Conservation (phyloP, 2,113 vertebrate genomes). For the Beaufortia kweichowensis region DNA sequence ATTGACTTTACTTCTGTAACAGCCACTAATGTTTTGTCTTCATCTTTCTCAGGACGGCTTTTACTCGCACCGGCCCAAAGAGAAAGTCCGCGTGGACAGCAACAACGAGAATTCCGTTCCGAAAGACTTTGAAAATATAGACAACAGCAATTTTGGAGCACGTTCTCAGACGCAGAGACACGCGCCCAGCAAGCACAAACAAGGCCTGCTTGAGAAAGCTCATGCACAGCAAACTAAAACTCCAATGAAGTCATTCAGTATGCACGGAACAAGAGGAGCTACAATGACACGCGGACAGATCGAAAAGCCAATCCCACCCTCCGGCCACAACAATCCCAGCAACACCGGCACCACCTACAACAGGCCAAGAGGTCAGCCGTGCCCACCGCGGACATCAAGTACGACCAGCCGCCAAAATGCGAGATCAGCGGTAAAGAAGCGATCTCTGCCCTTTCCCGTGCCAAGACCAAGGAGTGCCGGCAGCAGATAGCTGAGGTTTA, state of each 20-base stretch:
- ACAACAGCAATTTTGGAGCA: conserved; percentile 96
- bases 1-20: neutral
- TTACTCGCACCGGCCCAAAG: conserved; percentile 93
- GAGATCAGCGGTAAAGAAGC: conserved; percentile 96
- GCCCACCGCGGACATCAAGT: conserved; percentile 73
- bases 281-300: conserved; percentile 31
- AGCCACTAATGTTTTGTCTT: conserved; percentile 43
- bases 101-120: conserved; percentile 99
- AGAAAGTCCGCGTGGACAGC: conserved; percentile 90
- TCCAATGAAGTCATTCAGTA: conserved; percentile 78
- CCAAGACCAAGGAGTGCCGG: conserved; percentile 88
- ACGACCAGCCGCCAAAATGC: conserved; percentile 84
- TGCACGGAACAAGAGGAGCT: conserved; percentile 58
- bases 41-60: conserved; percentile 84
- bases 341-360: conserved; percentile 61
- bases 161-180: conserved; percentile 87
- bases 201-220: conserved; percentile 79
- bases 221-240: conserved; percentile 77
- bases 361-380: conserved; percentile 59
- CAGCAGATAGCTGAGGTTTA: conserved; percentile 90
- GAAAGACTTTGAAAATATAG: conserved; percentile 97
- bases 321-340: conserved; percentile 59
- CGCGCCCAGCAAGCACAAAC: conserved; percentile 79
- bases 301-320: conserved; percentile 55
- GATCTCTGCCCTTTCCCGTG: conserved; percentile 87